Percentiles rank a stretch among this genome's conserved stretches.
Evolutionary conservation across 2,113 vertebrate species (phyloP).

Genomic region (Ceratotherium simum): DNA sequence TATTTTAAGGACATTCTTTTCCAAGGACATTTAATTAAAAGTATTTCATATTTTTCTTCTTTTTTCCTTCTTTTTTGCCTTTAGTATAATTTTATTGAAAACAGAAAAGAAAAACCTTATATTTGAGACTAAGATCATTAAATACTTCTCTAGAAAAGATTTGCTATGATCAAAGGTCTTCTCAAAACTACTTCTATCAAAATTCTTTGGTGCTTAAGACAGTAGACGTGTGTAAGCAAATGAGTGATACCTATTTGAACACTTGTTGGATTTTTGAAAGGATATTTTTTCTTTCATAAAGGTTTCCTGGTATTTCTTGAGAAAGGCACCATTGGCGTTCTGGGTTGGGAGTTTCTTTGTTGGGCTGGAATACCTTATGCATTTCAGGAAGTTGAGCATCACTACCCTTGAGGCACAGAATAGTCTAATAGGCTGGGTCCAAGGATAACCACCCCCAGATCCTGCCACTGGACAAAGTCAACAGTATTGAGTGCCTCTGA

Average conservation of each 20-base stretch:
- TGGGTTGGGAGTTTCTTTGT: neutral
- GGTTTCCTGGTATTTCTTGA: neutral
- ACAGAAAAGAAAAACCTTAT: neutral
- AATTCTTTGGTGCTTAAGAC: neutral
- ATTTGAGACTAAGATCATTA: neutral
- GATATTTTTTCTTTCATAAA: neutral
- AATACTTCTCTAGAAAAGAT: neutral
- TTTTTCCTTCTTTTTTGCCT: neutral
- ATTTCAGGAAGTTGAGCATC: neutral
- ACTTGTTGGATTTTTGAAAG: neutral
- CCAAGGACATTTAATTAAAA: neutral
- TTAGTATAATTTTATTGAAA: neutral
- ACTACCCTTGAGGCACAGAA: neutral
- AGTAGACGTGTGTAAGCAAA: neutral
- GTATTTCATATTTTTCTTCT: neutral
- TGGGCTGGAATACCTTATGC: neutral
- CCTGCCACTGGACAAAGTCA: neutral
- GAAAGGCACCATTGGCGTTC: neutral
- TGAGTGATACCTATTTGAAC: neutral
- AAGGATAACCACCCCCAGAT: neutral
- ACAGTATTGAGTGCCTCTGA: neutral
- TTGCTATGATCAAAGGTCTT: neutral
- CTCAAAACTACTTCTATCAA: neutral
- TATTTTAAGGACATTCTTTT: neutral
- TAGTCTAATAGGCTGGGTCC: neutral